Base-by-base conservation (phyloP, 2,113 vertebrate species). In the Zosterops borbonicus region DNA sequence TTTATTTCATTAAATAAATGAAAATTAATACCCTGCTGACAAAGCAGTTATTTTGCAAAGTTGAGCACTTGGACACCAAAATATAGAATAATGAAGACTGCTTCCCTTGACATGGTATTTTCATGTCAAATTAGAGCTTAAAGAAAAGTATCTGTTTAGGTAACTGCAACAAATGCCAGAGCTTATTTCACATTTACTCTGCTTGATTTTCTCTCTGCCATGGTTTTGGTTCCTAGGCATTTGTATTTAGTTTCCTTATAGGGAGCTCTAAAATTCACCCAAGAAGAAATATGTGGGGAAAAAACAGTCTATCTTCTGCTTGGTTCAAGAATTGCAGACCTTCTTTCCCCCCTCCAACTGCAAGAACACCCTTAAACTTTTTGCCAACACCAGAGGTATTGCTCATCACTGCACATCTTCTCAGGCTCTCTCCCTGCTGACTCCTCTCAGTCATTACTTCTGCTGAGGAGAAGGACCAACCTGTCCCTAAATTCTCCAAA, bases 321-420 rank as follows among this genome's bases (percentile, higher is more conserved):
- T 27, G 17, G 6, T 42, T 68, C 41, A 60, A 55, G 46, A 82
- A 55, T 56, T 49, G n/a, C 19, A 46, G 65, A 71, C 39, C 44
- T 56, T 19, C 16, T 52, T 73, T 63, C 37, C 37, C 20, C 52
- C 14, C 11, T 71, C 35, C 0, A 1, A 6, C 22, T 37, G 20
- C 53, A 31, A 44, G 50, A 69, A 62, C 11, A 18, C 35, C 25
- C 27, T 52, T 37, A 35, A 83, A 28, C 14, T 31, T 25, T 21
- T 29, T 44, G 27, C 46, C 20, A 42, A 6, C 18, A 55, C 33
- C 65, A 46, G 44, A 59, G n/a, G 7, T 1, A 0, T 22, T 3
- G 1, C 31, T 59, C 33, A 47, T 50, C 58, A 19, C 39, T 2
- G 0, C 0, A 0, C 18, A 39, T 35, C 71, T 52, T 50, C 67